phyloP scores from a whole-genome alignment of 2,113 vertebrate genomes.

The Poecile atricapillus region DNA sequence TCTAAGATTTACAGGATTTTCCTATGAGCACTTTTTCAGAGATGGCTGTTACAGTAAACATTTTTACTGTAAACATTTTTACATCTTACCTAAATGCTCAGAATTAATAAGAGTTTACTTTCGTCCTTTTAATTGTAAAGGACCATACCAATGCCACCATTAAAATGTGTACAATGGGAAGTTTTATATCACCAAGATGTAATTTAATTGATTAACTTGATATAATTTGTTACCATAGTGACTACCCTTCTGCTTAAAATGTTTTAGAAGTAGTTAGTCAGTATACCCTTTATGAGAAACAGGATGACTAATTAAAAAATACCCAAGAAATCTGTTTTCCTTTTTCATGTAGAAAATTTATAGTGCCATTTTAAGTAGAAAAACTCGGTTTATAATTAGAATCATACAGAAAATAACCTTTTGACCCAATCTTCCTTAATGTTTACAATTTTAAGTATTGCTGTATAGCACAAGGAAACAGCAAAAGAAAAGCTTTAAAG shows the following conservation, averaged over 20 bases:
- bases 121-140: neutral
- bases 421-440: neutral
- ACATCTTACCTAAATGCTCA: rapidly evolving
- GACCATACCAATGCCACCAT: neutral
- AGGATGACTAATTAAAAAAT: neutral
- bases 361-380: neutral
- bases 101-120: neutral
- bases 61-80: neutral
- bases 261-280: neutral
- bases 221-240: neutral
- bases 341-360: neutral
- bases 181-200: neutral
- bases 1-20: neutral
- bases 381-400: neutral
- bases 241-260: neutral
- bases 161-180: neutral
- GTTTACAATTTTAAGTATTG: neutral
- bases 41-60: rapidly evolving
- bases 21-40: neutral
- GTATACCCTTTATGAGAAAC: neutral
- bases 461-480: neutral
- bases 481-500: neutral
- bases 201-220: neutral
- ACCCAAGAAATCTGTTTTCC: neutral
- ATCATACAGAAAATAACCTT: neutral